phyloP scores from a whole-genome alignment of 2,113 vertebrate genomes.

The Rostratula benghalensis region DNA sequence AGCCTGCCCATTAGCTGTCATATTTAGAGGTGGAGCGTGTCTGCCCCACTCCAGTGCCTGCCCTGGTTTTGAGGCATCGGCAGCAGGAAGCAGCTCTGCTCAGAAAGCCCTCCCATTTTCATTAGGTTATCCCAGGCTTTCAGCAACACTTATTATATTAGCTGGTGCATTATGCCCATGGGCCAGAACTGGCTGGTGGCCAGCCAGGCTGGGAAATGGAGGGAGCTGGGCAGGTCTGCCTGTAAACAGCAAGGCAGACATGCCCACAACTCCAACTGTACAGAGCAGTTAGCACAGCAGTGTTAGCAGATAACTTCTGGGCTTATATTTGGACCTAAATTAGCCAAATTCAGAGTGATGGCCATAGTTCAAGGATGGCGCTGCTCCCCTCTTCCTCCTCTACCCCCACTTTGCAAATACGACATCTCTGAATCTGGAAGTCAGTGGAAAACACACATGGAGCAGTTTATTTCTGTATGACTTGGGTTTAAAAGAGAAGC shows the following conservation, averaged over 20 bases:
- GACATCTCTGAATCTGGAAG: rapidly evolving
- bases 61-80: background rate
- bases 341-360: background rate
- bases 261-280: background rate
- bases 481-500: background rate
- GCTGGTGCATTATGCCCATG: rapidly evolving
- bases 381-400: background rate
- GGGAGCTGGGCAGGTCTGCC: background rate
- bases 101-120: rapidly evolving
- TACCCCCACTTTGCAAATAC: rapidly evolving
- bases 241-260: background rate
- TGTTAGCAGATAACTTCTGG: no score
- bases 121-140: background rate
- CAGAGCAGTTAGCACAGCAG: rapidly evolving
- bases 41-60: rapidly evolving
- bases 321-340: background rate
- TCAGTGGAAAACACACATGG: rapidly evolving
- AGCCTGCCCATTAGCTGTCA: background rate
- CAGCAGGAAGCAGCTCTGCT: background rate
- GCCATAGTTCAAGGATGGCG: rapidly evolving
- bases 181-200: background rate
- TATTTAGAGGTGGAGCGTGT: rapidly evolving
- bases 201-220: background rate
- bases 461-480: background rate
- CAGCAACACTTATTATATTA: background rate